Conservation (phyloP, 2,888 invertebrate genomes). For the Oxytorus armatus region DNA sequence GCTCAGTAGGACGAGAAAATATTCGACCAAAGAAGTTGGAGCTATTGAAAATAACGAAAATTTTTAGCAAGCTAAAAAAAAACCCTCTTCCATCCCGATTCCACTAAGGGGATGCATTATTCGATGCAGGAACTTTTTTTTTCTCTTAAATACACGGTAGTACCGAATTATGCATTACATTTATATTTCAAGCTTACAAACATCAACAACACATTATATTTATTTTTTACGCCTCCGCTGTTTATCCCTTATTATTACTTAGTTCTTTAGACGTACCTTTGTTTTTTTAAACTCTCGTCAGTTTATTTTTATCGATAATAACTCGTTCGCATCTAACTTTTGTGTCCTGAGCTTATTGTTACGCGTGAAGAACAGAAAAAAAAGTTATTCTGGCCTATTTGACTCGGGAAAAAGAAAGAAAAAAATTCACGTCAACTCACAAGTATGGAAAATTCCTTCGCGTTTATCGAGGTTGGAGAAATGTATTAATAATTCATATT, state of each 20-base stretch:
- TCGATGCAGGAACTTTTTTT: not conserved
- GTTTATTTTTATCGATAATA: not conserved
- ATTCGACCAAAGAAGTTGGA: too few relatives aligned
- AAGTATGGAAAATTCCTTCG: conserved; percentile 2
- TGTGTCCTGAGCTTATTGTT: conserved; percentile 28
- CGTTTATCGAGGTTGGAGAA: not conserved
- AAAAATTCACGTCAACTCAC: not conserved
- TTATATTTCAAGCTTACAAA: conserved; percentile 84
- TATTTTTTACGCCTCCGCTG: conserved; percentile 22
- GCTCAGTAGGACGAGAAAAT: too few relatives aligned
- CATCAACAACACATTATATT: conserved; percentile 81
- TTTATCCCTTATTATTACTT: conserved; percentile 12
- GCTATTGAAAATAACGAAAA: too few relatives aligned
- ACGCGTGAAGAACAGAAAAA: too few relatives aligned
- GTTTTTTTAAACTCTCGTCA: conserved; percentile 16
- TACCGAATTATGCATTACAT: conserved; percentile 79
- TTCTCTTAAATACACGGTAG: not conserved
- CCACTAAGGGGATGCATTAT: too few relatives aligned
- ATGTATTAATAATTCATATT: not conserved
- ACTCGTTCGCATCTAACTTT: conserved; percentile 10
- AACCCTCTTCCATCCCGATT: too few relatives aligned
- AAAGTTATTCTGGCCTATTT: too few relatives aligned
- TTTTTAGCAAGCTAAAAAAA: too few relatives aligned
- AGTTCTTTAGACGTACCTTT: conserved; percentile 19
- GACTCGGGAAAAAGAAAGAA: not conserved